Evolutionary conservation across 2,113 vertebrate species (phyloP).

Genomic region (Myotis brandtii): DNA sequence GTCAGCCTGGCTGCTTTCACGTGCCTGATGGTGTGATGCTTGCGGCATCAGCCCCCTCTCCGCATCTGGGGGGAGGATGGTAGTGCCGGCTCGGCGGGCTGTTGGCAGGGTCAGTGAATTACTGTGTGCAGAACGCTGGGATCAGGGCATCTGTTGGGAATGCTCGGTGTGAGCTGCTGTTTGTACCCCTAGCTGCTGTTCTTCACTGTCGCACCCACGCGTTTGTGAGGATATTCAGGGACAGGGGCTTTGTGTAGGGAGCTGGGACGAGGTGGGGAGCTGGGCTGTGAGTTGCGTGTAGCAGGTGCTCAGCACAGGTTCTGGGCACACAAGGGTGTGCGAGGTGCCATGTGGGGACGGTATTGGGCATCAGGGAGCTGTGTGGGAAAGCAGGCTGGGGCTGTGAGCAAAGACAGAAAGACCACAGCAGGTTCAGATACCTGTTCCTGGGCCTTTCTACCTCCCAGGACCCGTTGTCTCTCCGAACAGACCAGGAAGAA

Average conservation of each 20-base stretch:
- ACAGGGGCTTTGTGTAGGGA: not conserved
- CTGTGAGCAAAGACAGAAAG: not conserved
- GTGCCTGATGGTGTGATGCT: not conserved
- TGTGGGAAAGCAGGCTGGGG: not conserved
- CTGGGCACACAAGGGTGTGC: not conserved
- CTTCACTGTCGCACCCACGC: not conserved
- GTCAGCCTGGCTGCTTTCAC: not conserved
- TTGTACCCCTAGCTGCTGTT: accelerated
- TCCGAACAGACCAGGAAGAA: not conserved
- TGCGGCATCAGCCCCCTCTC: not conserved
- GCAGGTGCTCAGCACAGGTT: not conserved
- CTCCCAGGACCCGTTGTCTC: not conserved
- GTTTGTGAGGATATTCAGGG: not conserved
- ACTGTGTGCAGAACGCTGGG: accelerated
- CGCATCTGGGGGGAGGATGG: not conserved
- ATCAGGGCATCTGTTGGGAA: not conserved
- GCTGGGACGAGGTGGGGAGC: not conserved
- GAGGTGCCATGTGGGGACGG: not conserved
- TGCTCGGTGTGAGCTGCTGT: not conserved
- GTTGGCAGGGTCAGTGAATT: not conserved
- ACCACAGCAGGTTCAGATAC: not conserved
- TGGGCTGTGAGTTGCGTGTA: not conserved
- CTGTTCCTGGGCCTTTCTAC: not conserved
- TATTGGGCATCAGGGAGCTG: not conserved
- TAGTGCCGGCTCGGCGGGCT: no score